phyloP scores from a whole-genome alignment of 2,888 invertebrate genomes.

The Scaptomyza tumidula region DNA sequence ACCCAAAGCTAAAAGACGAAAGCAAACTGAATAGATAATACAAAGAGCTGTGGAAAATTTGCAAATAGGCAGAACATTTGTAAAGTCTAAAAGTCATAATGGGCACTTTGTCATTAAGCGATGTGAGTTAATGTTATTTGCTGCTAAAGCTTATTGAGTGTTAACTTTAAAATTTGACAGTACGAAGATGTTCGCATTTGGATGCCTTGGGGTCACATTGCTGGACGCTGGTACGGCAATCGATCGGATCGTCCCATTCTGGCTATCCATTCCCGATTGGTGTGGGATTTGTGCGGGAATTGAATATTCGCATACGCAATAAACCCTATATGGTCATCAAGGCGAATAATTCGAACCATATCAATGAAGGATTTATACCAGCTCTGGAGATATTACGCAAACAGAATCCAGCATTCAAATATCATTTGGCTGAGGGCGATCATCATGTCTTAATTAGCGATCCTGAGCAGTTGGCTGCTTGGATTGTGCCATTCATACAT shows the following conservation, averaged over 20 bases:
- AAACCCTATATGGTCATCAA: slow-evolving; percentile 88
- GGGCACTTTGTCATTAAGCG: slow-evolving; percentile 31
- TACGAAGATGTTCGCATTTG: slow-evolving; percentile 87
- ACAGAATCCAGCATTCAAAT: slow-evolving; percentile 85
- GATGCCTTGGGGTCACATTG: slow-evolving; percentile 88
- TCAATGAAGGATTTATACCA: slow-evolving; percentile 84
- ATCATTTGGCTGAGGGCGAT: slow-evolving; percentile 87
- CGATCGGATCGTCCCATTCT: slow-evolving; percentile 87
- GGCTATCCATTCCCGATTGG: slow-evolving; percentile 85
- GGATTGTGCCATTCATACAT: slow-evolving; percentile 86
- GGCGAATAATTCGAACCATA: slow-evolving; percentile 86
- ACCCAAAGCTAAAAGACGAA: slow-evolving; percentile 1
- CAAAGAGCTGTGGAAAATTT: not conserved
- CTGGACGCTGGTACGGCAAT: slow-evolving; percentile 89
- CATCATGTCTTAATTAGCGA: slow-evolving; percentile 90
- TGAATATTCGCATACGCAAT: slow-evolving; percentile 85
- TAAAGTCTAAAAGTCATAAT: slow-evolving; percentile 1
- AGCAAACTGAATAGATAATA: not conserved
- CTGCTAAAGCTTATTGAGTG: not conserved
- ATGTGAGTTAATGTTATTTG: slow-evolving; percentile 22
- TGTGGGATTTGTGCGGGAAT: slow-evolving; percentile 85
- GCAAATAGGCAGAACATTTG: not conserved
- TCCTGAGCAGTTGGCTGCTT: slow-evolving; percentile 86
- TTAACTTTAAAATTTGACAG: slow-evolving; percentile 47
- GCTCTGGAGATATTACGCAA: slow-evolving; percentile 86